A percentile compares a stretch with the other conserved stretches of the same genome.
phyloP scores from a whole-genome alignment of 2,797 vertebrate genomes.

The Vespertilio murinus region DNA sequence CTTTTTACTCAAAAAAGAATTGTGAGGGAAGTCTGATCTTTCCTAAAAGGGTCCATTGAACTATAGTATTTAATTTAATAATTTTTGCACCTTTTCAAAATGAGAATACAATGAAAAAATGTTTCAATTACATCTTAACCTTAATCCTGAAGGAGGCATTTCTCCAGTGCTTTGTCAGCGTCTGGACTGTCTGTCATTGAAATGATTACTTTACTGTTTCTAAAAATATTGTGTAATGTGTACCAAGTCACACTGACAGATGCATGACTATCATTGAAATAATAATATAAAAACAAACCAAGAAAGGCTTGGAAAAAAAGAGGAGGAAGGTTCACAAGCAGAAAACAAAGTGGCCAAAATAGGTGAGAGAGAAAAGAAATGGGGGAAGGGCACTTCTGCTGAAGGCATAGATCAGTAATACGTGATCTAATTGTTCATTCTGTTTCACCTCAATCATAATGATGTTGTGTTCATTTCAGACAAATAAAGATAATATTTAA shows the following conservation, averaged over 20 bases:
- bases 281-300: conserved; percentile 49
- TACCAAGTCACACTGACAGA: conserved; percentile 13
- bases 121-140: neutral
- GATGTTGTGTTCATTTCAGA: neutral
- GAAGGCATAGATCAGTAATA: neutral
- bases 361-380: conserved; percentile 47
- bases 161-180: neutral
- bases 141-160: neutral
- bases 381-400: neutral
- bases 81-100: neutral
- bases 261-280: conserved; percentile 28
- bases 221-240: conserved; percentile 17
- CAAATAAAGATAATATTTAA: conserved; percentile 36
- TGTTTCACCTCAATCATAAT: neutral
- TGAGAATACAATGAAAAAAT: neutral
- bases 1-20: neutral
- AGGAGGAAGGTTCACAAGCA: neutral
- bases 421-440: neutral
- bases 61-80: conserved; percentile 10
- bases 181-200: neutral
- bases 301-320: conserved; percentile 9
- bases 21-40: neutral
- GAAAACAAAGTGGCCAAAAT: conserved; percentile 53
- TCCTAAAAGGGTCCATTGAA: neutral
- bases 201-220: conserved; percentile 22